Evolutionary conservation across 2,888 invertebrate genomes (phyloP).

Genomic region (Nowickia ferox): DNA sequence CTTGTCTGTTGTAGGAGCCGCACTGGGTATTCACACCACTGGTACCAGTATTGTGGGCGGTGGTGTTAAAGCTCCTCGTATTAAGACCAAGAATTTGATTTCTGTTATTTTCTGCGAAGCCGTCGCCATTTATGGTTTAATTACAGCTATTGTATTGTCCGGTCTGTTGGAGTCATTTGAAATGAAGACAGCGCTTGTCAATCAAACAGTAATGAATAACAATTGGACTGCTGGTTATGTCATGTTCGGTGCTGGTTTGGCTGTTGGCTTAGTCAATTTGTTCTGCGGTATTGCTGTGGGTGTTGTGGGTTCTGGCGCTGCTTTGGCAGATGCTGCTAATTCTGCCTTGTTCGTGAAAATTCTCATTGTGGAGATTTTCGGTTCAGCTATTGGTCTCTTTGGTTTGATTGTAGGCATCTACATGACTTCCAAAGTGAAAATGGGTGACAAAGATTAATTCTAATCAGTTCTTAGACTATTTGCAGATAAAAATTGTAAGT

Average conservation of each 20-base stretch:
- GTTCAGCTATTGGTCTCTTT: constrained; percentile 99
- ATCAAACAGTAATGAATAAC: constrained; percentile 83
- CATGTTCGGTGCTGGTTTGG: constrained; percentile 97
- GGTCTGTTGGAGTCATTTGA: constrained; percentile 88
- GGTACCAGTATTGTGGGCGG: constrained; percentile 98
- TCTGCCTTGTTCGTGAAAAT: constrained; percentile 98
- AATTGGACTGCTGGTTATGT: constrained; percentile 95
- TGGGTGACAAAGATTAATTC: constrained; percentile 86
- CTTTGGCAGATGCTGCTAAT: constrained; percentile 98
- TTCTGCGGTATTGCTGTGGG: constrained; percentile 97
- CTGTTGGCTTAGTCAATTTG: constrained; percentile 97
- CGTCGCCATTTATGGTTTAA: constrained; percentile 99
- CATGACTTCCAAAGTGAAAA: constrained; percentile 92
- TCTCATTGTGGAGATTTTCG: constrained; percentile 99
- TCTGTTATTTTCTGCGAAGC: constrained; percentile 99
- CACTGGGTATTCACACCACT: constrained; percentile 98
- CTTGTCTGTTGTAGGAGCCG: constrained; percentile 98
- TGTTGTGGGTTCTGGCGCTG: constrained; percentile 99
- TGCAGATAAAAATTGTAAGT: constrained; percentile 52
- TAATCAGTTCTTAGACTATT: constrained; percentile 65
- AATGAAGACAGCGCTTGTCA: constrained; percentile 76
- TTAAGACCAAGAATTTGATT: constrained; percentile 99
- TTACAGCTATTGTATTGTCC: constrained; percentile 98
- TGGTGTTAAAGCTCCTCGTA: constrained; percentile 98
- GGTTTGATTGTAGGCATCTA: constrained; percentile 99